These are phyloP conservation scores for Cyaniris semiargus DNA, from an alignment of 2,888 invertebrate species.

Conservation along the genomic window DNA sequence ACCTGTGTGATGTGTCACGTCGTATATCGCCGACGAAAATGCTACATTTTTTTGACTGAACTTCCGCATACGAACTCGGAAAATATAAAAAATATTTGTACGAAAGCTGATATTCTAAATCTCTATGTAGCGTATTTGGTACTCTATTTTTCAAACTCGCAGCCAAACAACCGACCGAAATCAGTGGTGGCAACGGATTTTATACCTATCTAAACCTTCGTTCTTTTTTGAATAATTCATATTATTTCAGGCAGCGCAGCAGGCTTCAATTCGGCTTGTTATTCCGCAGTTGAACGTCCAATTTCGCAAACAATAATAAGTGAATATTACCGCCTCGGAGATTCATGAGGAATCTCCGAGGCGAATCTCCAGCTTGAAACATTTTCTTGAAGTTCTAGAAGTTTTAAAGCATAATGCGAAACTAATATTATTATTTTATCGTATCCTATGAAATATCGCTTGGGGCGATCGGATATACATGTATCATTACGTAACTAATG, in stretches of 20 bases:
- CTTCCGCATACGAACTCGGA: constrained; percentile 6
- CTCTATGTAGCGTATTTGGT: not conserved
- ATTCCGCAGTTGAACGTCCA: not conserved
- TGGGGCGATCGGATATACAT: not conserved
- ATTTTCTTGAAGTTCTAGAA: not conserved
- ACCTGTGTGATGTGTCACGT: constrained; percentile 33
- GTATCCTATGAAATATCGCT: not conserved
- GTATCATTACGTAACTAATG: constrained; percentile 3
- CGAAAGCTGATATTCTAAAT: not conserved
- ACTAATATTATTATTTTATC: not conserved
- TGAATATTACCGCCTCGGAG: not conserved
- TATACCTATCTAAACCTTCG: constrained; percentile 8
- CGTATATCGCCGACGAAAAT: not conserved
- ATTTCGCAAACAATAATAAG: constrained; percentile 11
- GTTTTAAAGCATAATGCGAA: not conserved
- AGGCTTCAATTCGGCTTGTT: not conserved
- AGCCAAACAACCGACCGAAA: not conserved
- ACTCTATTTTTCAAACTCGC: not conserved
- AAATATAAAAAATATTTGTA: not conserved
- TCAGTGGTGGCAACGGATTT: not conserved
- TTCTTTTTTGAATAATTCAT: constrained; percentile 14
- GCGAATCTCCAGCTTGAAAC: not conserved
- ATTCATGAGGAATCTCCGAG: not conserved
- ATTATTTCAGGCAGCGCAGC: constrained; percentile 2
- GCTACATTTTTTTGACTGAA: not conserved